These are phyloP conservation scores for Drosophila bocki DNA, from an alignment of 1,140 invertebrate genomes.

Conservation along the genomic window DNA sequence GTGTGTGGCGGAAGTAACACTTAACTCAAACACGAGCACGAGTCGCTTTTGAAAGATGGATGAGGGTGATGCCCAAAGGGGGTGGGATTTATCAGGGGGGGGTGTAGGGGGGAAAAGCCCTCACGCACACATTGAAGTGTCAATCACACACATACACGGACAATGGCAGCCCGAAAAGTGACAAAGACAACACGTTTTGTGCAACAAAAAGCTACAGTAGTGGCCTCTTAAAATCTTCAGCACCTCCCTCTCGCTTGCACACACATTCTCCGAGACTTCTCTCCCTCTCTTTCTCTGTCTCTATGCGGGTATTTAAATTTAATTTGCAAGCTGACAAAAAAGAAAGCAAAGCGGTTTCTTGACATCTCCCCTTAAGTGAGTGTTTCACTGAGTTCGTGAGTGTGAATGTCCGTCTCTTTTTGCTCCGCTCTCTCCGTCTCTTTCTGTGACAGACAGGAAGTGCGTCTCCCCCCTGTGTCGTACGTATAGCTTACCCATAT, in stretches of 20 bases:
- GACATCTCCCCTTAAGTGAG: conserved; percentile 53
- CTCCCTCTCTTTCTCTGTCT: conserved; percentile 12
- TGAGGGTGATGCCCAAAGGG: conserved; percentile 14
- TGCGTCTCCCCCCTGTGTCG: conserved; percentile 1
- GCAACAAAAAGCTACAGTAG: conserved; percentile 54
- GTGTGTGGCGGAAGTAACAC: conserved; percentile 75
- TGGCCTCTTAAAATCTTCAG: conserved; percentile 35
- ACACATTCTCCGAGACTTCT: conserved; percentile 8
- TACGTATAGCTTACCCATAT: conserved; percentile 29
- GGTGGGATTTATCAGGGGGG: conserved; percentile 10
- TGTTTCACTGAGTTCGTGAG: conserved; percentile 11
- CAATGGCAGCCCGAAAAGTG: conserved; percentile 49
- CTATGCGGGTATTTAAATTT: conserved; percentile 78
- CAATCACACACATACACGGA: conserved; percentile 47
- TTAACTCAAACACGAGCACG: conserved; percentile 67
- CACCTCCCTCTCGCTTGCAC: conserved; percentile 11
- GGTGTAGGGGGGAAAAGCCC: conserved; percentile 6
- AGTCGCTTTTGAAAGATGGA: conserved; percentile 17
- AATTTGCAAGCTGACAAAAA: conserved; percentile 77
- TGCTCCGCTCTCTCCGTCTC: not conserved
- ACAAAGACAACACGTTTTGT: conserved; percentile 47
- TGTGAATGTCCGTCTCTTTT: conserved; percentile 14
- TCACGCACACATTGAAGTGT: conserved; percentile 45
- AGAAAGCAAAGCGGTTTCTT: conserved; percentile 74
- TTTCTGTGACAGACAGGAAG: conserved; percentile 59